Evolutionary conservation across 1,140 invertebrate species (phyloP), one percentile per base, ranked within the genome.

Genomic region (Cydia pomonella): DNA sequence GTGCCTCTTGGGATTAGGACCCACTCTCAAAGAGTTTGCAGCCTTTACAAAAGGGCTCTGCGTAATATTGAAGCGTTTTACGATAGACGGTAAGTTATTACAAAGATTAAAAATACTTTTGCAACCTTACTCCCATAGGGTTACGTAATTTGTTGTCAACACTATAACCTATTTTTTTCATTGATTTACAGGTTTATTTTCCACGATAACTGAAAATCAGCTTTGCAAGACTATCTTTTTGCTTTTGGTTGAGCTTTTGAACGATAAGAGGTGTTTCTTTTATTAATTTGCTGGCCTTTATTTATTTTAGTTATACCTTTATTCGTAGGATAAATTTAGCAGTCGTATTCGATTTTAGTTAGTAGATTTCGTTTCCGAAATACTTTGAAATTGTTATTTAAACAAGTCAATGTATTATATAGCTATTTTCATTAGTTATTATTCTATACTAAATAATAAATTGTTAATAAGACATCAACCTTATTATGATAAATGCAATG

Each of bases 61-160:
- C 88, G 91, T 59, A 91, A 91, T 84, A 80, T 92, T 79, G 91
- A 92, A 80, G 75, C 87, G 59, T 91, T 81, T 75, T 92, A 92
- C 38, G 89, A 92, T 79, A 84, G 83, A 83, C 82, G 91, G 89
- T 91, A 84, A 85, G 79, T 74, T 71, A 27, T 41, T 27, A n/a
- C 25, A 16, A 50, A 23, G 9, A 72, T 25, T n/a, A 25, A 47
- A 69, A 47, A 47, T 72, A 50, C 23, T 44, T 72, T 47, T 25
- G 33, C 23, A 27, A 72, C 21, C 9, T 27, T 72, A 44, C 18
- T 2, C 12, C 21, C 13, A 77, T 25, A 62, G 53, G 18, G 73
- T 88, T 87, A 87, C 86, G 88, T 88, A 87, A 87, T 86, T 77
- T 75, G 29, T 64, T 50, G 33, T 63, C 71, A 50, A 72, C 44